A percentile compares a stretch with the other conserved stretches of the same genome.
Conservation (phyloP, 2,888 invertebrate species). For the Ophion costatus region DNA sequence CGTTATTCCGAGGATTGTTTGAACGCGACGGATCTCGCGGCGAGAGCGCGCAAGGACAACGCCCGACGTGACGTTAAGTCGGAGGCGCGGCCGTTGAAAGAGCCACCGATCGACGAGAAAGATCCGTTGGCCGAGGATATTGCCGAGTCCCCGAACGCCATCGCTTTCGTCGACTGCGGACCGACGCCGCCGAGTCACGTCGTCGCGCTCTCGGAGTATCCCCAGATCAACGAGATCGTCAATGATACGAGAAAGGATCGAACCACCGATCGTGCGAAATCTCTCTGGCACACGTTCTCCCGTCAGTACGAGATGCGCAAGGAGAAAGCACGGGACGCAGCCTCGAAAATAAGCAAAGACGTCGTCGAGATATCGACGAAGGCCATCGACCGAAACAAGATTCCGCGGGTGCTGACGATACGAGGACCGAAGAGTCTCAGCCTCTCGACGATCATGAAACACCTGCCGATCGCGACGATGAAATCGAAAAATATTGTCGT, state of each 20-base stretch:
- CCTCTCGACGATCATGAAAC: slow-evolving; percentile 73
- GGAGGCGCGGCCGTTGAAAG: neutral
- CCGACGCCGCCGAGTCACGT: slow-evolving; percentile 59
- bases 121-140: slow-evolving; percentile 67
- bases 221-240: neutral
- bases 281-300: slow-evolving; percentile 52
- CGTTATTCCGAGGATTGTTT: slow-evolving; percentile 64
- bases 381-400: slow-evolving; percentile 41
- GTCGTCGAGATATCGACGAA: slow-evolving; percentile 37
- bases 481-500: slow-evolving; percentile 75
- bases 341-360: slow-evolving; percentile 1
- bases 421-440: slow-evolving; percentile 72
- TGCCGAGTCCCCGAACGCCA: slow-evolving; percentile 70
- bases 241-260: neutral
- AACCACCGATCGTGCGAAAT: slow-evolving; percentile 8
- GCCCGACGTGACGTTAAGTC: neutral
- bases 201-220: neutral
- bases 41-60: slow-evolving; percentile 19
- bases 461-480: slow-evolving; percentile 72
- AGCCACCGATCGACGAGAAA: slow-evolving; percentile 10
- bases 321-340: slow-evolving; percentile 2
- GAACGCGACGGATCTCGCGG: slow-evolving; percentile 22
- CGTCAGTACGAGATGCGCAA: slow-evolving; percentile 35
- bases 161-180: slow-evolving; percentile 79
- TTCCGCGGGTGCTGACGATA: slow-evolving; percentile 72